These are phyloP conservation scores for Platichthys stellatus DNA, from an alignment of 2,113 vertebrate species.

Conservation along the genomic window DNA sequence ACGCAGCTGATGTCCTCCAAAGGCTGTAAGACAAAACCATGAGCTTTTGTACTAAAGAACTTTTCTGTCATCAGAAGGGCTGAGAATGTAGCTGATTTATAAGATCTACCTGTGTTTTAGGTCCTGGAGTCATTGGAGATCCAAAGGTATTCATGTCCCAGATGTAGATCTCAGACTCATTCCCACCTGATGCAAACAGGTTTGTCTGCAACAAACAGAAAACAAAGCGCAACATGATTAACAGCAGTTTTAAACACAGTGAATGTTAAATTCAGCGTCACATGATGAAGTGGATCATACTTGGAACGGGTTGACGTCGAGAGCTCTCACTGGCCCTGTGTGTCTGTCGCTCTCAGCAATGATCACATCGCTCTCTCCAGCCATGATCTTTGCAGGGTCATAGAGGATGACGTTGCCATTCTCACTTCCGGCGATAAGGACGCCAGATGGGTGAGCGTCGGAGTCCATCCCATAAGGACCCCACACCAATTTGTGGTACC, in stretches of 20 bases:
- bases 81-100: neutral
- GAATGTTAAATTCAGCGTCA: too few species aligned
- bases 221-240: neutral
- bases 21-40: conserved; percentile 79
- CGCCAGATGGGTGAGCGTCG: conserved; percentile 82
- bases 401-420: conserved; percentile 95
- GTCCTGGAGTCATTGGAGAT: conserved; percentile 96
- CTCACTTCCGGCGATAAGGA: conserved; percentile 94
- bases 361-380: conserved; percentile 87
- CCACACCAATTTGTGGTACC: conserved; percentile 98
- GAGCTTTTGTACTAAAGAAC: neutral
- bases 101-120: conserved; percentile 90
- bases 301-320: conserved; percentile 95
- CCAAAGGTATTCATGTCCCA: conserved; percentile 97
- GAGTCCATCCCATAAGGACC: conserved; percentile 85
- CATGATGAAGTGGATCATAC: conserved; percentile 68
- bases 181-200: conserved; percentile 94
- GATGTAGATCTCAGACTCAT: conserved; percentile 98
- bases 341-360: conserved; percentile 92
- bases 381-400: conserved; percentile 91
- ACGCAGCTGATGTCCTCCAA: conserved; percentile 92
- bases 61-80: neutral
- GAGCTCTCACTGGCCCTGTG: conserved; percentile 91
- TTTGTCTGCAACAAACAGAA: conserved; percentile 83
- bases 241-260: neutral